These are phyloP conservation scores for Lithophane socia DNA, from an alignment of 2,888 invertebrate genomes.

Conservation along the genomic window DNA sequence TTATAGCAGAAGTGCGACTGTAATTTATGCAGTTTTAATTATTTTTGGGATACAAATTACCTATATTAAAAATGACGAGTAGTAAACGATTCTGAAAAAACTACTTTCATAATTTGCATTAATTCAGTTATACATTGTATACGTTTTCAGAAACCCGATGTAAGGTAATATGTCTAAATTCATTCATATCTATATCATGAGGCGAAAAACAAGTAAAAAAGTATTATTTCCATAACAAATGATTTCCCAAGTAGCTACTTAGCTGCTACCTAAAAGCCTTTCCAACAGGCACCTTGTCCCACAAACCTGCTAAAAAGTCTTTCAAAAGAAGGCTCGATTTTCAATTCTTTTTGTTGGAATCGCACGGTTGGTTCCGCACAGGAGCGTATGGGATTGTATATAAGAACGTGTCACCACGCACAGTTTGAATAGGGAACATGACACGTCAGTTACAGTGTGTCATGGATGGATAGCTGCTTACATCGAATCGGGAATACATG, in stretches of 20 bases:
- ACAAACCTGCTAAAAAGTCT: constrained; percentile 3
- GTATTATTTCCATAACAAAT: constrained; percentile 7
- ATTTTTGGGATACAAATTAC: too few species aligned
- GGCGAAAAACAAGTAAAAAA: background rate
- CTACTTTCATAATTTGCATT: too few species aligned
- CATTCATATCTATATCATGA: too few species aligned
- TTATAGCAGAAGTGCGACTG: too few species aligned
- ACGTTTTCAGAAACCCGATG: background rate
- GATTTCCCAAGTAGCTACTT: background rate
- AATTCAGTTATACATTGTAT: too few species aligned
- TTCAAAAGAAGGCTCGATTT: background rate
- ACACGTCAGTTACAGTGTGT: too few species aligned
- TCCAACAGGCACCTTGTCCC: background rate
- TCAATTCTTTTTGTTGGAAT: constrained; percentile 16
- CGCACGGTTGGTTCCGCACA: constrained; percentile 15
- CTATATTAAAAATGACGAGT: too few species aligned
- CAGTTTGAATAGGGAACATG: too few species aligned
- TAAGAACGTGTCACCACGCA: constrained; percentile 28
- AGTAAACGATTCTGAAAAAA: too few species aligned
- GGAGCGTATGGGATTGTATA: background rate
- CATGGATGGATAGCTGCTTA: background rate
- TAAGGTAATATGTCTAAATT: background rate
- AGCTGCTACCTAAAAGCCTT: constrained; percentile 1
- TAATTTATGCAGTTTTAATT: too few species aligned
- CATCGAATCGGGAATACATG: background rate